These are phyloP conservation scores for Onchidella celtica DNA, from an alignment of 2,888 invertebrate species.

Conservation along the genomic window DNA sequence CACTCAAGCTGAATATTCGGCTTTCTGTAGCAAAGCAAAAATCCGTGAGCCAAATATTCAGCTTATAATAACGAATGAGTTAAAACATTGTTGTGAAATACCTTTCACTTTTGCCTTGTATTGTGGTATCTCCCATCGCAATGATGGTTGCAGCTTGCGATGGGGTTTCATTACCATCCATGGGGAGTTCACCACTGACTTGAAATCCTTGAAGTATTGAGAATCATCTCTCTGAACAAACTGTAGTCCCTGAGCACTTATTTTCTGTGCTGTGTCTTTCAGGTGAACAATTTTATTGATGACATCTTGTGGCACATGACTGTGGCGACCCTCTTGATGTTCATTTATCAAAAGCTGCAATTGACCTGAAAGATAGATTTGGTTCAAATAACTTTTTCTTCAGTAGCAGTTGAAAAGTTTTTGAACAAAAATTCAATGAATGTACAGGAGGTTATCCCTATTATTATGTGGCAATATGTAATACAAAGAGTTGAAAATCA, in stretches of 20 bases:
- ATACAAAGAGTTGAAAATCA: too few relatives aligned
- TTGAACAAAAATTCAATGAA: too few relatives aligned
- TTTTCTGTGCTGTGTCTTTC: slow-evolving; percentile 55
- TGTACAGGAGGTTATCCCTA: too few relatives aligned
- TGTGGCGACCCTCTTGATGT: slow-evolving; percentile 52
- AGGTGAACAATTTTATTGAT: slow-evolving; percentile 55
- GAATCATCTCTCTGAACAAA: slow-evolving; percentile 65
- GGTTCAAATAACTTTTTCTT: too few relatives aligned
- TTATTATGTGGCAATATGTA: too few relatives aligned
- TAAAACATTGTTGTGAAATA: too few relatives aligned
- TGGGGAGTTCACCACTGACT: slow-evolving; percentile 56
- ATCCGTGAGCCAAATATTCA: too few relatives aligned
- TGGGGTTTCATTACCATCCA: slow-evolving; percentile 59
- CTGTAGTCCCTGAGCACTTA: slow-evolving; percentile 57
- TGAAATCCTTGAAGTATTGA: slow-evolving; percentile 63
- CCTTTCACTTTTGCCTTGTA: slow-evolving; percentile 43
- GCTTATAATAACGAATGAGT: too few relatives aligned
- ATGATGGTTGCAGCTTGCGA: slow-evolving; percentile 53
- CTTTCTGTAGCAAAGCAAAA: too few relatives aligned
- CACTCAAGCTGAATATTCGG: too few relatives aligned
- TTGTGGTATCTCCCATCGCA: slow-evolving; percentile 57
- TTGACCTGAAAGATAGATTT: slow-evolving; percentile 66
- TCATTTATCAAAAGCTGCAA: slow-evolving; percentile 55
- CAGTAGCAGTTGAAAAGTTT: too few relatives aligned
- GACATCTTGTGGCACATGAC: slow-evolving; percentile 54